A percentile compares a stretch with the other conserved stretches of the same genome.
Evolutionary conservation across 1,140 invertebrate genomes (phyloP).

Genomic region (Phocides pigmalion): DNA sequence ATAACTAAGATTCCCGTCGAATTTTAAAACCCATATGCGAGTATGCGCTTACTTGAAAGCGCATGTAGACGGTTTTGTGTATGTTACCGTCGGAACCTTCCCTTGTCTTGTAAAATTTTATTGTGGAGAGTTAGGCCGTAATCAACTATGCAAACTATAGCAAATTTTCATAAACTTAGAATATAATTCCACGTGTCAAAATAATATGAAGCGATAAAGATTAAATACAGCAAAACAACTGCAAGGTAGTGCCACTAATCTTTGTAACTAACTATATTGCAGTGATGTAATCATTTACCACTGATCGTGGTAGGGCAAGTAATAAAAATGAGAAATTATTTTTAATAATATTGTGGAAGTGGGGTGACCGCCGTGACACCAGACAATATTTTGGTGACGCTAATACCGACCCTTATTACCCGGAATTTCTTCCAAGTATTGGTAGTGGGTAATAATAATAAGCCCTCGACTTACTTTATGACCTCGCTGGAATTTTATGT

Average conservation of each 20-base stretch:
- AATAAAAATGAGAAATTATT: constrained; percentile 64
- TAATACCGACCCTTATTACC: constrained; percentile 67
- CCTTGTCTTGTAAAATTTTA: no score
- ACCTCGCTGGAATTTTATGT: constrained; percentile 52
- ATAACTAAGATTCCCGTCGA: no score
- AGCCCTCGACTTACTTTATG: constrained; percentile 68
- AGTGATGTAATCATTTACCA: constrained; percentile 41
- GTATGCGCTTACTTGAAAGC: no score
- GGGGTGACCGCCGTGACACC: constrained; percentile 50
- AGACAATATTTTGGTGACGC: constrained; percentile 65
- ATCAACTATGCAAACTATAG: no score
- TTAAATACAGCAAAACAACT: constrained; percentile 1
- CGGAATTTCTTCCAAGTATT: constrained; percentile 60
- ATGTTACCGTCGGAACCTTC: no score
- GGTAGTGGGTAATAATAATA: constrained; percentile 64
- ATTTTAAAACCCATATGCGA: no score
- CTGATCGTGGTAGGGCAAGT: constrained; percentile 34
- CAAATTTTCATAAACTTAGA: no score
- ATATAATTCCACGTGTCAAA: not conserved
- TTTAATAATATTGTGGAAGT: constrained; percentile 52
- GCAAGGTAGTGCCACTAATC: constrained; percentile 3
- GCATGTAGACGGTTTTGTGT: no score
- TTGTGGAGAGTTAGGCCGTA: no score
- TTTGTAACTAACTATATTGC: constrained; percentile 10
- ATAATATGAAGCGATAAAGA: not conserved